Evolutionary conservation across 1,140 invertebrate species (phyloP).

Genomic region (Drosophila miranda): DNA sequence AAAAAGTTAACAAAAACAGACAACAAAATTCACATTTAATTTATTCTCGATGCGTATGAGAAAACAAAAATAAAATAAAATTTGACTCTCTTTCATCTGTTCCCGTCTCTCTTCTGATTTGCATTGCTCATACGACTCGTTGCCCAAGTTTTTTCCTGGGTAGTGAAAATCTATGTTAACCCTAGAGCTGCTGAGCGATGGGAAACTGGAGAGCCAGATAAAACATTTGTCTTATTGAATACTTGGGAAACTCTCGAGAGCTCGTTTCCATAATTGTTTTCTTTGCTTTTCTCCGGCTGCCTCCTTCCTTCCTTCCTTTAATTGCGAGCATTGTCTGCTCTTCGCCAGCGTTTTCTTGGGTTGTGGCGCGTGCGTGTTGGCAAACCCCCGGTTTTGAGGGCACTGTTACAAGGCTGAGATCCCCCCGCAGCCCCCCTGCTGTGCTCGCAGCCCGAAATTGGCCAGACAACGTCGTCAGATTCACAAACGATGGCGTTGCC

Average conservation of each 20-base stretch:
- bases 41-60: slow-evolving; percentile 68
- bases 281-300: slow-evolving; percentile 7
- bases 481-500: slow-evolving; percentile 50
- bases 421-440: slow-evolving; percentile 1
- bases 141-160: slow-evolving; percentile 10
- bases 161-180: neutral
- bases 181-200: too few species aligned
- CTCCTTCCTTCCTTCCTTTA: slow-evolving; percentile 25
- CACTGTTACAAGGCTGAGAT: slow-evolving; percentile 75
- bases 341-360: slow-evolving; percentile 33
- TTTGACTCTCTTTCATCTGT: slow-evolving; percentile 22
- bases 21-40: slow-evolving; percentile 54
- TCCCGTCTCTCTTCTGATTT: slow-evolving; percentile 19
- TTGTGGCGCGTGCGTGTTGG: slow-evolving; percentile 65
- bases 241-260: slow-evolving; percentile 28
- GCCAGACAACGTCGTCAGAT: slow-evolving; percentile 49
- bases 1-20: slow-evolving; percentile 47
- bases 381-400: slow-evolving; percentile 65
- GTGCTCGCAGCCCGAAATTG: slow-evolving; percentile 40
- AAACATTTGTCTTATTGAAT: slow-evolving; percentile 42
- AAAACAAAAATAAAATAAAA: slow-evolving; percentile 47
- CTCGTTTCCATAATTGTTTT: slow-evolving; percentile 36
- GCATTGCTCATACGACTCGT: slow-evolving; percentile 57
- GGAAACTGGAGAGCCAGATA: slow-evolving; percentile 26
- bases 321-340: slow-evolving; percentile 38